A percentile compares a stretch with the other conserved stretches of the same genome.
phyloP scores from a whole-genome alignment of 2,888 invertebrate species.

The Megaustenia siamemsis region DNA sequence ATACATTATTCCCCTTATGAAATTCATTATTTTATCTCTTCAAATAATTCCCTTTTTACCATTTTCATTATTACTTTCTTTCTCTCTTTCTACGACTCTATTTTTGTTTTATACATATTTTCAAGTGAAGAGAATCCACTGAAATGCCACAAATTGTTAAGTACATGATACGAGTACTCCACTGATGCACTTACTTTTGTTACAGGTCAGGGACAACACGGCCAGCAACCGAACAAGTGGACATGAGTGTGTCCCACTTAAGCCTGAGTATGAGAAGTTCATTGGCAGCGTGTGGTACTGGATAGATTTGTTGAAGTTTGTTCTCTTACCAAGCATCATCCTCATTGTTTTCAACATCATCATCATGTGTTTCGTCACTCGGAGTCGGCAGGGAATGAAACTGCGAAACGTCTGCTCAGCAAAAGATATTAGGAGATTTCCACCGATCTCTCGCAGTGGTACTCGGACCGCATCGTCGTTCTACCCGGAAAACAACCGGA shows the following conservation, averaged over 20 bases:
- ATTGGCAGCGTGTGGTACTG: conserved; percentile 35
- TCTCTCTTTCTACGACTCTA: too few relatives aligned
- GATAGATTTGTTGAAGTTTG: conserved; percentile 41
- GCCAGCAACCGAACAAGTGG: background rate
- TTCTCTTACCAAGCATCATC: conserved; percentile 34
- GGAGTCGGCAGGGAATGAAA: conserved; percentile 14
- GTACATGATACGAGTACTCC: too few relatives aligned
- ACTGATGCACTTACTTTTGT: too few relatives aligned
- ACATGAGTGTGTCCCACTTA: background rate
- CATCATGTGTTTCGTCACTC: conserved; percentile 30
- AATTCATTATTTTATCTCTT: too few relatives aligned
- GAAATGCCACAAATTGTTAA: too few relatives aligned
- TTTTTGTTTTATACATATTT: too few relatives aligned
- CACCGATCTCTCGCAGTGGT: background rate
- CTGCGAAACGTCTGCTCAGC: background rate
- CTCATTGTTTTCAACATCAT: conserved; percentile 26
- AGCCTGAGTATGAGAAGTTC: background rate
- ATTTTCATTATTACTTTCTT: too few relatives aligned
- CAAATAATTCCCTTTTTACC: too few relatives aligned
- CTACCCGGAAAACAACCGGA: too few relatives aligned
- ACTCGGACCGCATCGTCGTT: too few relatives aligned
- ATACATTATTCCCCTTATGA: too few relatives aligned
- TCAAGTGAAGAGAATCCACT: too few relatives aligned
- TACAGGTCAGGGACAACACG: background rate
- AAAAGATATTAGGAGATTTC: background rate